These are phyloP conservation scores for Mythimna loreyi DNA, from an alignment of 2,888 invertebrate genomes.

Conservation along the genomic window DNA sequence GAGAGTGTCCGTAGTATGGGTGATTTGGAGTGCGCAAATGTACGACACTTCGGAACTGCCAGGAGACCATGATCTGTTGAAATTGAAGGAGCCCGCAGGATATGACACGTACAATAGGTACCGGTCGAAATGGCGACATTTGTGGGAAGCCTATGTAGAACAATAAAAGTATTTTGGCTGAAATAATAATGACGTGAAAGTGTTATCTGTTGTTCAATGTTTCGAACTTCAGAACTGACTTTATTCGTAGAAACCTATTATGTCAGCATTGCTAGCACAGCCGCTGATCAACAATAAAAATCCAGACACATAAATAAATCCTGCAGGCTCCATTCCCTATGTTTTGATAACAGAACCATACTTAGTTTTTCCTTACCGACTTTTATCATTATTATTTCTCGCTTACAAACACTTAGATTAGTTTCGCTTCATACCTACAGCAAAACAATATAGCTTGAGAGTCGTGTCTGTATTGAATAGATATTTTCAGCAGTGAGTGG, in stretches of 20 bases:
- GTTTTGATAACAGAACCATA: conserved; percentile 26
- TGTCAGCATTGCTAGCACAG: not conserved
- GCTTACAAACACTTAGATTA: conserved; percentile 51
- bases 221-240: not conserved
- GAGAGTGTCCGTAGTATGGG: too few relatives aligned
- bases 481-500: conserved; percentile 79
- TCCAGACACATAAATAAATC: conserved; percentile 24
- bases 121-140: too few relatives aligned
- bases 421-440: conserved; percentile 58
- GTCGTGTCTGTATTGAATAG: conserved; percentile 74
- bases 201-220: not conserved
- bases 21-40: too few relatives aligned
- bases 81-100: too few relatives aligned
- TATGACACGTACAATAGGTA: too few relatives aligned
- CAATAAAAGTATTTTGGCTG: too few relatives aligned
- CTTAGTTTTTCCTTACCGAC: conserved; percentile 18
- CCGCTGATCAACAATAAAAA: conserved; percentile 18
- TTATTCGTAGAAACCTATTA: not conserved
- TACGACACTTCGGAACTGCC: too few relatives aligned
- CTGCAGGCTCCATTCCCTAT: conserved; percentile 11
- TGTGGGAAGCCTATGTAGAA: too few relatives aligned
- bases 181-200: too few relatives aligned
- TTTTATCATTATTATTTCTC: conserved; percentile 35
- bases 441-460: conserved; percentile 63
- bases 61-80: too few relatives aligned